These are phyloP conservation scores for Cylas formicarius DNA, from an alignment of 1,140 invertebrate species.

Conservation along the genomic window DNA sequence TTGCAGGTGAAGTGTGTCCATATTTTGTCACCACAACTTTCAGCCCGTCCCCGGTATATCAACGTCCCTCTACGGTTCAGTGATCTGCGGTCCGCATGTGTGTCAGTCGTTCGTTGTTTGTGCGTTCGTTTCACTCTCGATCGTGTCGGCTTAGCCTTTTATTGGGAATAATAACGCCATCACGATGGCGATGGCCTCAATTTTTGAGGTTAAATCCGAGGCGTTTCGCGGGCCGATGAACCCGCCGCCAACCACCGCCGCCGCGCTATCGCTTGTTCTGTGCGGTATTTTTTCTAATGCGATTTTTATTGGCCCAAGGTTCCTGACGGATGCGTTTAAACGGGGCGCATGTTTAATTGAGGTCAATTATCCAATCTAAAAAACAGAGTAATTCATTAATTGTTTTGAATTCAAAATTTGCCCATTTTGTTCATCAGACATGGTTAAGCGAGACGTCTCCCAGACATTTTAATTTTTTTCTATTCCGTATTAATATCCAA, in stretches of 20 bases:
- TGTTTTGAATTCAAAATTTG: too few relatives aligned
- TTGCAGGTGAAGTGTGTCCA: too few relatives aligned
- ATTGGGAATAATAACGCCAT: slow-evolving; percentile 18
- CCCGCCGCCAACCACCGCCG: slow-evolving; percentile 15
- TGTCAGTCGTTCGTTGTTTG: slow-evolving; percentile 30
- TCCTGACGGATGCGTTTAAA: too few relatives aligned
- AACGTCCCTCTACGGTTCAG: slow-evolving; percentile 29
- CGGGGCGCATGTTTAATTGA: too few relatives aligned
- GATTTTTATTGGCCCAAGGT: slow-evolving; percentile 25
- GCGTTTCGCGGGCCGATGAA: slow-evolving; percentile 27
- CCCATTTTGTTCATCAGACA: too few relatives aligned
- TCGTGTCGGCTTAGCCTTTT: slow-evolving; percentile 23
- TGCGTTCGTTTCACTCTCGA: slow-evolving; percentile 29
- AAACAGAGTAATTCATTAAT: too few relatives aligned
- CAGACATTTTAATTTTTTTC: too few relatives aligned
- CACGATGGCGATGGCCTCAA: slow-evolving; percentile 33
- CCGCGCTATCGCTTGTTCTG: slow-evolving; percentile 17
- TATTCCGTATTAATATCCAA: too few relatives aligned
- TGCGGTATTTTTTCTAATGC: slow-evolving; percentile 13
- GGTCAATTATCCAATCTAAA: too few relatives aligned
- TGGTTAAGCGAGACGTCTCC: too few relatives aligned
- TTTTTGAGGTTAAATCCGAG: slow-evolving; percentile 37
- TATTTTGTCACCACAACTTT: too few relatives aligned
- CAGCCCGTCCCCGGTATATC: too few relatives aligned
- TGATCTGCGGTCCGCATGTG: slow-evolving; percentile 34